These are phyloP conservation scores for Ichneumoninae sp. DNA, from an alignment of 2,888 invertebrate species.

Conservation along the genomic window DNA sequence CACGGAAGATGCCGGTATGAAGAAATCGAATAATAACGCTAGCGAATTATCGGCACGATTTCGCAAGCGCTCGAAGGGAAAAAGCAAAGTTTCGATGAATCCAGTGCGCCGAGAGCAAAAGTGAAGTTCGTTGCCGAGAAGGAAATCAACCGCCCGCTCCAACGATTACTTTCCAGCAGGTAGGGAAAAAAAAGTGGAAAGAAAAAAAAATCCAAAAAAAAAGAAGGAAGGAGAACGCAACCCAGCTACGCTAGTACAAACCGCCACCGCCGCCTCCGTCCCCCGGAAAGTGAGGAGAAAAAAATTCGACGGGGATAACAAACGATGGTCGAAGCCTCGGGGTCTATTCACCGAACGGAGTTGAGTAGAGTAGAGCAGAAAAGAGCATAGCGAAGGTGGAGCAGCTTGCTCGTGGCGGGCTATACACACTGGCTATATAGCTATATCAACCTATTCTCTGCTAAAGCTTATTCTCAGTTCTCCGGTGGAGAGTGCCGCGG, in stretches of 20 bases:
- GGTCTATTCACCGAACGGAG: constrained; percentile 21
- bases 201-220: constrained; percentile 11
- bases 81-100: neutral
- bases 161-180: constrained; percentile 42
- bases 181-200: constrained; percentile 12
- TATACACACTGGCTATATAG: neutral
- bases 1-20: neutral
- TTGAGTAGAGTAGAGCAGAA: constrained; percentile 20
- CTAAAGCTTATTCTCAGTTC: constrained; percentile 13
- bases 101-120: constrained; percentile 7
- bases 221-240: constrained; percentile 13
- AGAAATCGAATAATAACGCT: neutral
- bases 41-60: constrained; percentile 11
- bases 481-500: constrained; percentile 16
- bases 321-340: constrained; percentile 17
- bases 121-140: constrained; percentile 23
- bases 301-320: constrained; percentile 28
- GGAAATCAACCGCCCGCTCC: constrained; percentile 41
- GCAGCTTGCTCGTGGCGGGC: constrained; percentile 22
- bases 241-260: constrained; percentile 20
- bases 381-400: constrained; percentile 15
- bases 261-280: neutral
- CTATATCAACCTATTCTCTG: constrained; percentile 16
- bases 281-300: constrained; percentile 24
- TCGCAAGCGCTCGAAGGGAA: neutral